Percentiles rank a stretch among this genome's conserved stretches.
These are phyloP conservation scores for Cephus sareptanus DNA, from an alignment of 2,888 invertebrate genomes.

Conservation along the genomic window DNA sequence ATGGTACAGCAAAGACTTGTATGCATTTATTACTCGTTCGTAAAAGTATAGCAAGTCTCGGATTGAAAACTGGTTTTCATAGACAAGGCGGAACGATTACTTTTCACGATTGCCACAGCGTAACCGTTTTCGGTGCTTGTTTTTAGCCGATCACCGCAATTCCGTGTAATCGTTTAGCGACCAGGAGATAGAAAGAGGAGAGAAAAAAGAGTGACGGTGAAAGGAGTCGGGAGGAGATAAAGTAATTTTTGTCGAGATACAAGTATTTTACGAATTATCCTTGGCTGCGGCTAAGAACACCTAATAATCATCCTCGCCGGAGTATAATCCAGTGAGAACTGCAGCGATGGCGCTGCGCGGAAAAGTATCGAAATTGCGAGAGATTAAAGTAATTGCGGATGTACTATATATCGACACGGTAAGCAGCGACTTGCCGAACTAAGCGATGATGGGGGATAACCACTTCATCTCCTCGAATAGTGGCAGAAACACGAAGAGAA, in stretches of 20 bases:
- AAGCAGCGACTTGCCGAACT: background rate
- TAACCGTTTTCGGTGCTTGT: background rate
- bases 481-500: background rate
- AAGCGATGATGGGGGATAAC: background rate
- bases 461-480: constrained; percentile 1
- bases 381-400: background rate
- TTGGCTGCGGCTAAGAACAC: background rate
- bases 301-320: background rate
- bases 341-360: background rate
- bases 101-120: background rate
- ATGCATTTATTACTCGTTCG: background rate
- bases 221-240: background rate
- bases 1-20: background rate
- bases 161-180: background rate
- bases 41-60: constrained; percentile 32
- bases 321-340: background rate
- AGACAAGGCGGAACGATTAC: background rate
- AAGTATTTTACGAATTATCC: background rate
- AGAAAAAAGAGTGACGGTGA: background rate
- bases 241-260: background rate
- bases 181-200: background rate
- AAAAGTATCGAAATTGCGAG: background rate
- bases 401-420: background rate
- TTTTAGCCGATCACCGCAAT: background rate
- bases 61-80: constrained; percentile 42